Evolutionary conservation across 2,113 vertebrate genomes (phyloP).

Genomic region (Hemichromis elongatus): DNA sequence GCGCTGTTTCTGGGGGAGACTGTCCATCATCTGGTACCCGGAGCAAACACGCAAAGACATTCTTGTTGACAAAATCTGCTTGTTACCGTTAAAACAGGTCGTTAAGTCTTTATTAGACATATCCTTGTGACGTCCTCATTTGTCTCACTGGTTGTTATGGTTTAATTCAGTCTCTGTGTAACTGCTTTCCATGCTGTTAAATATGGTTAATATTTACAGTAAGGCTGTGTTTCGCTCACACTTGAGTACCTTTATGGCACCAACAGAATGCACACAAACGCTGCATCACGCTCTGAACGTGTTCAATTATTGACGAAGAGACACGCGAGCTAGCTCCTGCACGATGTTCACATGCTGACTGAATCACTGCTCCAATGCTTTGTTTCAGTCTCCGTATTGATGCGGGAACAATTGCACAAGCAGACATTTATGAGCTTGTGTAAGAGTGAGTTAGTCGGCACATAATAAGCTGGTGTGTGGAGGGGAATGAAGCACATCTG

Average conservation of each 20-base stretch:
- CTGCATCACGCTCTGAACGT: neutral
- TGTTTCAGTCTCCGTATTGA: neutral
- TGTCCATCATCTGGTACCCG: neutral
- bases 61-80: conserved; percentile 30
- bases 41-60: neutral
- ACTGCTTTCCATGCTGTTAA: conserved; percentile 43
- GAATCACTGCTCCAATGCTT: neutral
- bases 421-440: conserved; percentile 7
- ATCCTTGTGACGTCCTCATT: conserved; percentile 49
- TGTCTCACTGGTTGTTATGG: conserved; percentile 20
- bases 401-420: neutral
- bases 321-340: neutral
- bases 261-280: neutral
- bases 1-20: neutral
- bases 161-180: conserved; percentile 15
- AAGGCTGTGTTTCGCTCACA: neutral
- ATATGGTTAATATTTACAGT: conserved; percentile 44
- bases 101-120: conserved; percentile 46
- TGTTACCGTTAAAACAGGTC: conserved; percentile 27
- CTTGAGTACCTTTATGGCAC: neutral
- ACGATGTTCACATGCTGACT: neutral
- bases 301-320: conserved; percentile 2
- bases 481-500: conserved; percentile 15
- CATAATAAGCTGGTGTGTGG: neutral
- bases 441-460: neutral